Evolutionary conservation across 2,113 vertebrate genomes (phyloP).

Genomic region (Eretmochelys imbricata): DNA sequence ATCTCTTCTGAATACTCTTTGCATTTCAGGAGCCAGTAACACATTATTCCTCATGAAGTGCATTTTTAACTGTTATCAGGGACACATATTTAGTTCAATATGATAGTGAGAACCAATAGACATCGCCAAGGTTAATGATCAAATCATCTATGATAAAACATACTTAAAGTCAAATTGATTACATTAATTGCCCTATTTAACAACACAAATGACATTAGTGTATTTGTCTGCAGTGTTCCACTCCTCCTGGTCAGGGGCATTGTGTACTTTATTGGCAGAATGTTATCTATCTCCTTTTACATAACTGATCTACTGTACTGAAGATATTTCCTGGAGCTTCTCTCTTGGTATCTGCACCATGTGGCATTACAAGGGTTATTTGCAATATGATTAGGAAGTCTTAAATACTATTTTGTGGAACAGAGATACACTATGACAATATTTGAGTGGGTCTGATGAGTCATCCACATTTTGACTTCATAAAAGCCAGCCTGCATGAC

Average conservation of each 20-base stretch:
- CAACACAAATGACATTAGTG: not conserved
- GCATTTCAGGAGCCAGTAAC: conserved; percentile 15
- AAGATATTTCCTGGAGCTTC: not conserved
- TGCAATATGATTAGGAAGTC: conserved; percentile 52
- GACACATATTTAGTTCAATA: not conserved
- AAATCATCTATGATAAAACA: conserved; percentile 19
- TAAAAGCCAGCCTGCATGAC: conserved; percentile 17
- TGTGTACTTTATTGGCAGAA: not conserved
- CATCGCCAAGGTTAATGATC: conserved; percentile 30
- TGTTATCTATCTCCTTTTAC: not conserved
- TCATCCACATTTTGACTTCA: conserved; percentile 14
- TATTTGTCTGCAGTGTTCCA: conserved; percentile 19
- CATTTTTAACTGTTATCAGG: not conserved
- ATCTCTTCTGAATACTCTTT: not conserved
- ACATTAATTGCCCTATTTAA: conserved; percentile 30
- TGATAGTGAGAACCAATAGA: conserved; percentile 14
- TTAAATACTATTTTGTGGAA: conserved; percentile 51
- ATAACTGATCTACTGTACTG: not conserved
- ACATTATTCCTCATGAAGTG: not conserved
- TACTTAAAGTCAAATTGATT: conserved; percentile 43
- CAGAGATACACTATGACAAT: conserved; percentile 22
- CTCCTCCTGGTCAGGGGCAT: not conserved
- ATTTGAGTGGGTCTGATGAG: conserved; percentile 28
- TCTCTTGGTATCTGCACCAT: not conserved
- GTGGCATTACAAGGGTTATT: conserved; percentile 21